Evolutionary conservation across 2,888 invertebrate species (phyloP), one percentile per base, ranked within the genome.

Genomic region (Lithophane leautieri): DNA sequence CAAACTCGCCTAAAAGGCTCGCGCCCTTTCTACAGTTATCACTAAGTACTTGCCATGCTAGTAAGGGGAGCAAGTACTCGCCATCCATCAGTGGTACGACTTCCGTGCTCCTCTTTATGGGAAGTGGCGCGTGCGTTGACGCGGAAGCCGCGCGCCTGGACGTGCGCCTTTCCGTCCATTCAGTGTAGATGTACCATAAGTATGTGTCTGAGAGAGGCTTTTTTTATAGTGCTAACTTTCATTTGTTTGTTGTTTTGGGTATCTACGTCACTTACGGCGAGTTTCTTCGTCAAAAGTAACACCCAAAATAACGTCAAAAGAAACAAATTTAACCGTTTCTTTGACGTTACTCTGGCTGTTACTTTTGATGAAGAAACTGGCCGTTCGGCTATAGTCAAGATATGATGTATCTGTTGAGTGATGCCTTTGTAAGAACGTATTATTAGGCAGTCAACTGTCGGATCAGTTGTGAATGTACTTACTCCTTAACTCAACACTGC

Each of bases 81-180:
- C 78, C 63, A 84, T 85, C 77, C 80, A 81, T 86, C 81, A 83
- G 75, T 77, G 83, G 81, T 85, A 77, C 83, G 76, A 90, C 89
- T 90, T 91, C 89, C 92, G 91, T 86, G 83, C 86, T 75, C 80
- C 87, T 79, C 78, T 81, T 84, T 89, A 90, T 88, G 90, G 90
- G 87, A 89, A 90, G 87, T 89, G 88, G 88, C 90, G 89, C 89
- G 89, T 84, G 85, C 89, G 83, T 78, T 80, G 84, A 84, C 86
- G 89, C 83, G 88, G 85, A 86, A 85, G 75, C 70, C 76, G 74
- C 62, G 77, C 66, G 62, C 67, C n/a, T 67, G 80, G 76, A 85
- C 81, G 84, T 84, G 79, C 34, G 81, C 74, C 83, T 84, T 86
- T 86, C 84, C 83, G 82, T 81, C 74, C 80, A 75, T 71, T 66